Evolutionary conservation across 2,113 vertebrate genomes (phyloP).

Genomic region (Uria aalge): DNA sequence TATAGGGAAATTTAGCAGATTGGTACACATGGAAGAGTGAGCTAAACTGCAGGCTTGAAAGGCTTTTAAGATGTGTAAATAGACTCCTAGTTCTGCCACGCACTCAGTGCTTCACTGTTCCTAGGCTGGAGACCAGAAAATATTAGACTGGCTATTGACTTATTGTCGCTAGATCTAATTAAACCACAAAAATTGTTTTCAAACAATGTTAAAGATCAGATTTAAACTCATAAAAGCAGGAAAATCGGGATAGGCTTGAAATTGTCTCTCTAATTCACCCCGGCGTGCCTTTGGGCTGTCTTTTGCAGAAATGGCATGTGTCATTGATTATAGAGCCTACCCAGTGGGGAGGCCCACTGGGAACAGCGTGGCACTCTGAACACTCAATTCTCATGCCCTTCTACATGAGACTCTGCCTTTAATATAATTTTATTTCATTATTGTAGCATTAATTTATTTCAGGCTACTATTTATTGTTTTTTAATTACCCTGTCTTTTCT

Average conservation of each 20-base stretch:
- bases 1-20: not conserved
- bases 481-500: not conserved
- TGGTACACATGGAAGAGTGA: not conserved
- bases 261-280: not conserved
- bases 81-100: not conserved
- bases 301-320: not conserved
- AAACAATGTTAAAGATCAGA: not conserved
- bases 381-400: not conserved
- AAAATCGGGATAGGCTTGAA: not conserved
- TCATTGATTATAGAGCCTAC: not conserved
- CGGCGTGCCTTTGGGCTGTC: not conserved
- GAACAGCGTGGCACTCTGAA: not conserved
- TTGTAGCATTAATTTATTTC: not conserved
- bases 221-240: slow-evolving; percentile 1
- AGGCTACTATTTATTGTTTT: not conserved
- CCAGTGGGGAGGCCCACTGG: not conserved
- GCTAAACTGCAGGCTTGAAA: not conserved
- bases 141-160: not conserved
- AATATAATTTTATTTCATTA: not conserved
- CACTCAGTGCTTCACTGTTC: not conserved
- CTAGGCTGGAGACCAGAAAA: not conserved
- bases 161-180: not conserved
- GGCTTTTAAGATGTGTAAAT: not conserved
- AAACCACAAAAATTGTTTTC: slow-evolving; percentile 5
- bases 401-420: not conserved